Conservation (phyloP, 2,797 vertebrate species). For the Borostomias antarcticus region DNA sequence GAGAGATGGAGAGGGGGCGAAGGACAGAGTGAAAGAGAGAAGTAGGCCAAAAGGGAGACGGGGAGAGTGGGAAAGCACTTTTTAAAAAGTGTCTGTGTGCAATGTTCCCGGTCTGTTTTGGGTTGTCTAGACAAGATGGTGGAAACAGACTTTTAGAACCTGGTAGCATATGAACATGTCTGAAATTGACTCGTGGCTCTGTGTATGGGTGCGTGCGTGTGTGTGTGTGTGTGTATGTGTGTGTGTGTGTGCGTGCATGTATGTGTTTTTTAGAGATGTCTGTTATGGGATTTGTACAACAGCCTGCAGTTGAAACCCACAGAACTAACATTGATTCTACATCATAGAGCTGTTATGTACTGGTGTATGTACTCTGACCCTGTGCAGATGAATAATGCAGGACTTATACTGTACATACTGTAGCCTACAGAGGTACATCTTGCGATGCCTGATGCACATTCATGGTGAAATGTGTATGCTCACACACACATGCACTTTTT, state of each 20-base stretch:
- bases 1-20: slow-evolving; percentile 62
- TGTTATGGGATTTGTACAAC: too few species aligned
- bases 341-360: too few species aligned
- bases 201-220: too few species aligned
- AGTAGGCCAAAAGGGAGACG: slow-evolving; percentile 13
- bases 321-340: too few species aligned
- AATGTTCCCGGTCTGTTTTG: slow-evolving; percentile 57
- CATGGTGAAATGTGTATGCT: background rate
- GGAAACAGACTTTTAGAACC: slow-evolving; percentile 61
- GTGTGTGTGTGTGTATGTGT: too few species aligned
- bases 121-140: slow-evolving; percentile 51
- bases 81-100: slow-evolving; percentile 54
- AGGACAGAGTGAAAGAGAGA: slow-evolving; percentile 58
- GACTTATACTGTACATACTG: background rate
- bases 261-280: too few species aligned
- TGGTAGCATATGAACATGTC: slow-evolving; percentile 27
- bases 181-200: slow-evolving; percentile 60
- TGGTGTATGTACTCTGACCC: background rate
- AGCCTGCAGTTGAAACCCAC: too few species aligned
- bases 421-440: background rate
- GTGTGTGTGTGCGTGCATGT: too few species aligned
- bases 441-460: too few species aligned
- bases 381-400: background rate
- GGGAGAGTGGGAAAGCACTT: slow-evolving; percentile 59
- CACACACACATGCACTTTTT: background rate